Percentiles rank a stretch among this genome's conserved stretches.
Conservation (phyloP, 2,113 vertebrate genomes). For the Oceanodroma tethys region DNA sequence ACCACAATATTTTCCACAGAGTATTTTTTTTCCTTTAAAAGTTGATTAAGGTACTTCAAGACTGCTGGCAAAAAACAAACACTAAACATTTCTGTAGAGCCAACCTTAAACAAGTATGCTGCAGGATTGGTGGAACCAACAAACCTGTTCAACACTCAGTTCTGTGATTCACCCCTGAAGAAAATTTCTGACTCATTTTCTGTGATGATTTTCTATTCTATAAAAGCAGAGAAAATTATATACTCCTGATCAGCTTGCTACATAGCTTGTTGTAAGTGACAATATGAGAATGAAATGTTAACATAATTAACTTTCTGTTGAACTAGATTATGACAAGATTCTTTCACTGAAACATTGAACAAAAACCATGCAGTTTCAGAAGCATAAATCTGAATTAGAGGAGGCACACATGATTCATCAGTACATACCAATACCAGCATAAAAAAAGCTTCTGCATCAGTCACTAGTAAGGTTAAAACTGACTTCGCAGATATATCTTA, state of each 20-base stretch:
- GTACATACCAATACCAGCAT: background rate
- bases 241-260: background rate
- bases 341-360: background rate
- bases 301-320: background rate
- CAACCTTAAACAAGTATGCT: background rate
- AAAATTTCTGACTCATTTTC: constrained; percentile 35
- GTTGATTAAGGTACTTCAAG: background rate
- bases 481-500: background rate
- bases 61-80: background rate
- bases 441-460: background rate
- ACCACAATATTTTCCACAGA: background rate
- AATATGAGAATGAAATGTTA: background rate
- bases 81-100: background rate
- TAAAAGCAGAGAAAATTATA: background rate
- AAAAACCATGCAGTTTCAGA: background rate
- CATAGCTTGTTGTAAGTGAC: background rate
- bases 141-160: background rate
- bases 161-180: background rate
- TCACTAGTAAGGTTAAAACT: background rate
- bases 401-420: background rate
- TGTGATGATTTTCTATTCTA: background rate
- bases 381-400: constrained; percentile 14
- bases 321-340: background rate
- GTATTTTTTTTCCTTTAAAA: background rate
- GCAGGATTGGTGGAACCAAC: background rate